These are phyloP conservation scores for Pampusana beccarii DNA, from an alignment of 2,113 vertebrate species.

Conservation along the genomic window DNA sequence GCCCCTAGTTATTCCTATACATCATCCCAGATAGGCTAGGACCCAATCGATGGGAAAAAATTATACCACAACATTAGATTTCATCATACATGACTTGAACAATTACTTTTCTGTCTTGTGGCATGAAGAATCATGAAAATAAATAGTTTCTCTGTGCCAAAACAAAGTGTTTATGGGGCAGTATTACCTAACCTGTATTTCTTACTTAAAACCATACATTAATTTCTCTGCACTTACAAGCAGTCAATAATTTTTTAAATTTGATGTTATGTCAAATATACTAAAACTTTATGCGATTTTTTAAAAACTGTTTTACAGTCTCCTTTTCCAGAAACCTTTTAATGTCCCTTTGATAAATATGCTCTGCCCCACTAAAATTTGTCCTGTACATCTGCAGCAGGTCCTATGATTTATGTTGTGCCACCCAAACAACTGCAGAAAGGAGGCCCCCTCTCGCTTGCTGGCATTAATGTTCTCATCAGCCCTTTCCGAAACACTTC, in stretches of 20 bases:
- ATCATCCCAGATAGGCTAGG: constrained; percentile 65
- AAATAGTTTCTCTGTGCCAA: constrained; percentile 61
- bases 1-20: constrained; percentile 60
- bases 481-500: neutral
- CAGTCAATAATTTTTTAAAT: constrained; percentile 17
- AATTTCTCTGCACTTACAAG: constrained; percentile 32
- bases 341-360: neutral
- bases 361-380: neutral
- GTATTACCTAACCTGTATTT: constrained; percentile 63
- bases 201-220: constrained; percentile 70
- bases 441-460: too few relatives aligned
- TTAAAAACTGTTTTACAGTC: neutral
- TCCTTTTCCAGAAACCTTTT: neutral
- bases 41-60: constrained; percentile 73
- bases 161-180: constrained; percentile 60
- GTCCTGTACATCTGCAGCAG: neutral
- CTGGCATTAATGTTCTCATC: neutral
- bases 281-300: constrained; percentile 25
- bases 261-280: neutral
- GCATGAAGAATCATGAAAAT: constrained; percentile 69
- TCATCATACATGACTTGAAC: constrained; percentile 70
- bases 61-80: constrained; percentile 72
- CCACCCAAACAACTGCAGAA: neutral
- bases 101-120: constrained; percentile 70
- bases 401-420: accelerated